phyloP scores from a whole-genome alignment of 2,888 invertebrate species.

The Pyrrhosoma nymphula region DNA sequence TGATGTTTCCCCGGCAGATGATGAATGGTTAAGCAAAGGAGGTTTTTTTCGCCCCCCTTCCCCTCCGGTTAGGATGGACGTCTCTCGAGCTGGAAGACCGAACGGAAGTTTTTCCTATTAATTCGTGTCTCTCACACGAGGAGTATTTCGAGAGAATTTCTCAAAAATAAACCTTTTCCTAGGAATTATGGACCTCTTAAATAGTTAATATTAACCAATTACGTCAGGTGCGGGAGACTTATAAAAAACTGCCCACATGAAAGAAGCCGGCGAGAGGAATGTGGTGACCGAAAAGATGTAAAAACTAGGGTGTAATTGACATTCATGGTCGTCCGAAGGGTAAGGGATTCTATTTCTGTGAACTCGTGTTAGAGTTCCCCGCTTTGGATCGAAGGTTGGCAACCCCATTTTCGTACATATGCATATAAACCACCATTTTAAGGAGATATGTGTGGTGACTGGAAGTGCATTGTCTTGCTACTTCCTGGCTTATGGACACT shows the following conservation, averaged over 20 bases:
- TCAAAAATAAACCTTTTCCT: constrained; percentile 51
- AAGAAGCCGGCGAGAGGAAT: background rate
- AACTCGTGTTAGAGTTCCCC: background rate
- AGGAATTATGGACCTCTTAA: constrained; percentile 47
- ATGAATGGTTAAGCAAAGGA: constrained; percentile 51
- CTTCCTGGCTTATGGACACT: too few relatives aligned
- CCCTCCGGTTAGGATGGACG: background rate
- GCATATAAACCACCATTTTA: too few relatives aligned
- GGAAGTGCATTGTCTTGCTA: too few relatives aligned
- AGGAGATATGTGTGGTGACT: too few relatives aligned
- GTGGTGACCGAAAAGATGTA: background rate
- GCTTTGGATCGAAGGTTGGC: background rate
- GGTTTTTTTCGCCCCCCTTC: background rate
- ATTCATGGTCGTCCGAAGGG: background rate
- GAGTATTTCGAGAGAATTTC: constrained; percentile 47
- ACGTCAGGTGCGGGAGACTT: constrained; percentile 2
- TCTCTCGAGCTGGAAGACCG: background rate
- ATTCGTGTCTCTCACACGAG: background rate
- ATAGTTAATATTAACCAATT: constrained; percentile 50
- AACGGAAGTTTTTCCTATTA: constrained; percentile 37
- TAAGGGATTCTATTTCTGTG: background rate
- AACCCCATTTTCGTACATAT: too few relatives aligned
- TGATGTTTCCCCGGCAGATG: constrained; percentile 24
- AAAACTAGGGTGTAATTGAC: background rate
- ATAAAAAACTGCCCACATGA: constrained; percentile 4